phyloP scores from a whole-genome alignment of 2,113 vertebrate species.

The Cariama cristata region DNA sequence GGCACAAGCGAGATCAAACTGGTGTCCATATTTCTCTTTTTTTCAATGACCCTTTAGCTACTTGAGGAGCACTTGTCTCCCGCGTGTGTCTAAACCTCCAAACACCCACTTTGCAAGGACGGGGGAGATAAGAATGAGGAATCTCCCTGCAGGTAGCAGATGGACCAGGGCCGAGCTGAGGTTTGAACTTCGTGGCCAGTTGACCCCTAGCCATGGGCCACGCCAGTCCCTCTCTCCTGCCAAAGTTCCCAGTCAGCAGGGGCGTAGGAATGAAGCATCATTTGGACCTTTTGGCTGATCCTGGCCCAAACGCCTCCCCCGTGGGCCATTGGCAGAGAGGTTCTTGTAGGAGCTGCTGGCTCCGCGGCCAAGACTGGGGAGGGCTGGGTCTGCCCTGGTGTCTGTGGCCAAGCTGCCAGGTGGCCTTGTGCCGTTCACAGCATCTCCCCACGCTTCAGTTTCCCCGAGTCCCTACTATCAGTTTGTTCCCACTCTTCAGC shows the following conservation, averaged over 20 bases:
- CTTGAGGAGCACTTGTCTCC: not conserved
- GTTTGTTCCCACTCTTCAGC: conserved; percentile 40
- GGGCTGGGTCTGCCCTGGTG: not conserved
- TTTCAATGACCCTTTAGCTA: not conserved
- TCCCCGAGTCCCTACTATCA: not conserved
- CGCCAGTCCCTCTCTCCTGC: not conserved
- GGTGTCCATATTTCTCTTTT: not conserved
- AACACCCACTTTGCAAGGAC: not conserved
- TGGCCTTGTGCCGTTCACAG: not conserved
- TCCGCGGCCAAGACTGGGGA: rapidly evolving
- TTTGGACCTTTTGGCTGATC: not conserved
- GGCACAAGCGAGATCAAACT: rapidly evolving
- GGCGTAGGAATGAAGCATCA: not conserved
- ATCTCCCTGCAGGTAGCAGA: not conserved
- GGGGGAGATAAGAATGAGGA: not conserved
- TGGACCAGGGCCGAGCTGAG: not conserved
- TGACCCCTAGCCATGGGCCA: not conserved
- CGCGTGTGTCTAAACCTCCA: not conserved
- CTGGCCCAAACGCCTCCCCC: not conserved
- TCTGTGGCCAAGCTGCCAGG: not conserved
- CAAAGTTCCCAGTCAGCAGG: not conserved
- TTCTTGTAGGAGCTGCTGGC: not conserved
- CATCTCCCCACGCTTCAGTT: conserved; percentile 6
- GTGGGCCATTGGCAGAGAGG: not conserved
- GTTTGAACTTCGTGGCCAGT: not conserved